Conservation (phyloP, 2,888 invertebrate species). For the Drosophila ezoana region DNA sequence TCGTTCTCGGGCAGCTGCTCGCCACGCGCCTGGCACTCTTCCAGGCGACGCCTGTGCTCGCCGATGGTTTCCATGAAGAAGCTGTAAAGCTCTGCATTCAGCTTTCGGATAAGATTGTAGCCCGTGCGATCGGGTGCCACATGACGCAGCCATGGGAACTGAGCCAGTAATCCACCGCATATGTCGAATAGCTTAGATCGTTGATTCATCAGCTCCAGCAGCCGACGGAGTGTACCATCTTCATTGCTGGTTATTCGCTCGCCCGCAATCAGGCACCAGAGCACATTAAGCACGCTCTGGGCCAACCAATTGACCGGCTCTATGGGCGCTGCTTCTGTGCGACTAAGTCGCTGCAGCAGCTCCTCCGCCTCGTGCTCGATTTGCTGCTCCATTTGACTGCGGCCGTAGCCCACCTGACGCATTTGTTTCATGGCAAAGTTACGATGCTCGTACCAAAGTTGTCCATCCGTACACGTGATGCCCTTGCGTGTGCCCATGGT, state of each 20-base stretch:
- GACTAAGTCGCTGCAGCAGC: conserved; percentile 79
- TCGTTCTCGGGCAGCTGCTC: conserved; percentile 85
- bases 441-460: conserved; percentile 87
- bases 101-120: conserved; percentile 86
- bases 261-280: conserved; percentile 88
- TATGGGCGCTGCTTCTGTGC: conserved; percentile 60
- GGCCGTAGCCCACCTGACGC: conserved; percentile 87
- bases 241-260: conserved; percentile 84
- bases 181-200: conserved; percentile 87
- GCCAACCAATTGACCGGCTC: conserved; percentile 85
- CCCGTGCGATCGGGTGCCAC: conserved; percentile 88
- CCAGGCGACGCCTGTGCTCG: conserved; percentile 85
- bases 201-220: conserved; percentile 85
- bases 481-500: conserved; percentile 87
- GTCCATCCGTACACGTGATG: conserved; percentile 87
- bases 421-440: conserved; percentile 86
- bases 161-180: conserved; percentile 87
- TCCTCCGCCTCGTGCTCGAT: conserved; percentile 86
- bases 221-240: conserved; percentile 84
- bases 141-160: conserved; percentile 88
- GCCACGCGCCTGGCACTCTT: conserved; percentile 82
- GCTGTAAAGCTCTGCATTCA: conserved; percentile 86
- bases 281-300: conserved; percentile 88
- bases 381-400: conserved; percentile 86
- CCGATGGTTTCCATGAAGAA: conserved; percentile 87